Evolutionary conservation across 2,113 vertebrate species (phyloP), one percentile per base, ranked within the genome.

Genomic region (Cyphomyrus discorhynchus): DNA sequence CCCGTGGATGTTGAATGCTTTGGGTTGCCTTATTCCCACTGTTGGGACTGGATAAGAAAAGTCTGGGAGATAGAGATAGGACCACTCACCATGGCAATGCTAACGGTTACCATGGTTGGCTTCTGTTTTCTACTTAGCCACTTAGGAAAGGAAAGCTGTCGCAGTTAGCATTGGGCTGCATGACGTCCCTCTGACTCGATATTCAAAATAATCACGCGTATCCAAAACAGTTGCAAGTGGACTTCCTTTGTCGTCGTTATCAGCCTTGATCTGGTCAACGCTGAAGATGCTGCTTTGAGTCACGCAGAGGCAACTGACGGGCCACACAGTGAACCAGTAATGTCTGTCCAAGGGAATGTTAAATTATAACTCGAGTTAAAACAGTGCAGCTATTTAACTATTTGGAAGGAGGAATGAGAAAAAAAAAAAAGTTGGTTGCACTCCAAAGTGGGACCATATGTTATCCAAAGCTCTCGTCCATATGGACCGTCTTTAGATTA

Each of bases 371-470:
- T 66, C 39, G 1, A 88, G 56, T 45, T 88, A 62, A 88, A 88
- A 62, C 35, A 88, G 53, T 31, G 35, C 53, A 45, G 87, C 87
- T 24, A 88, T 88, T 88, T 66, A 62, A 88, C 85, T 87, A 52
- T n/a, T 62, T 88, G 39, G 50, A 27, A 35, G 19, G 9, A n/a
- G 45, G 39, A 42, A 42, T 47, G 31, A 39, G 80, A 17, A 13
- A 27, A 52, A 31, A 21, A 35, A 50, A 56, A 35, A 24, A 35
- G 53, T 27, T 88, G 52, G 87, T 66, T 66, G 11, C 35, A 42
- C 53, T n/a, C 86, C 35, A 62, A 88, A 88, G 35, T 66, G 87
- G 56, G 56, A 46, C 39, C 87, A 66, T n/a, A 45, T 88, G 87
- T 87, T 56, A 27, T 88, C 87, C 87, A 88, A 62, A 45, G 17